Percentiles rank a stretch among this genome's conserved stretches.
Evolutionary conservation across 2,888 invertebrate genomes (phyloP).

Genomic region (Plebejus melissa): DNA sequence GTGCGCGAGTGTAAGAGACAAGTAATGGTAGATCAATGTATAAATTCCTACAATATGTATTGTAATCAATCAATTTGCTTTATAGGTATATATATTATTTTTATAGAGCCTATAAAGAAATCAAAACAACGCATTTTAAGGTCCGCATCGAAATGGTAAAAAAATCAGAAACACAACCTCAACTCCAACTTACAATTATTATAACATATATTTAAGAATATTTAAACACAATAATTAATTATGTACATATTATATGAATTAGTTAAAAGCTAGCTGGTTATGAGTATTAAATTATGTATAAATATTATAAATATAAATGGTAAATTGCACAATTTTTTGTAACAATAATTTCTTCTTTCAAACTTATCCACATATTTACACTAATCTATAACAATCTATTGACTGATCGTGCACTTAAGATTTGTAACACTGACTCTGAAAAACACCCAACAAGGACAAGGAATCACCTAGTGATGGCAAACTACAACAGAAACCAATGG

Average conservation of each 20-base stretch:
- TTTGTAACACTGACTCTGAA: background rate
- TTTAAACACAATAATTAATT: background rate
- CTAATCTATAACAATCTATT: background rate
- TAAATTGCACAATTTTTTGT: background rate
- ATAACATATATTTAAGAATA: background rate
- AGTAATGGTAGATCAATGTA: background rate
- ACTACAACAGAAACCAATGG: background rate
- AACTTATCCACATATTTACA: background rate
- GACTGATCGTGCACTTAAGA: background rate
- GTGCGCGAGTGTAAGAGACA: background rate
- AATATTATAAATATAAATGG: background rate
- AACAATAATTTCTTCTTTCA: too few species aligned
- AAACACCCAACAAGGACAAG: background rate
- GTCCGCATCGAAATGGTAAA: background rate
- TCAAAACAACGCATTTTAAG: background rate
- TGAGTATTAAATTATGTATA: background rate
- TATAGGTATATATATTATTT: too few species aligned
- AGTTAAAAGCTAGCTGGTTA: slow-evolving; percentile 14
- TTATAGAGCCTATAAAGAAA: background rate
- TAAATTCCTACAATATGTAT: too few species aligned
- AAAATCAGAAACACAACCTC: background rate
- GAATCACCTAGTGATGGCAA: background rate
- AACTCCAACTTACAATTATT: slow-evolving; percentile 4
- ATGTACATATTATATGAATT: background rate
- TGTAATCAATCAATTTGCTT: too few species aligned